Evolutionary conservation across 2,888 invertebrate species (phyloP).

Genomic region (Melangyna quadrimaculata): DNA sequence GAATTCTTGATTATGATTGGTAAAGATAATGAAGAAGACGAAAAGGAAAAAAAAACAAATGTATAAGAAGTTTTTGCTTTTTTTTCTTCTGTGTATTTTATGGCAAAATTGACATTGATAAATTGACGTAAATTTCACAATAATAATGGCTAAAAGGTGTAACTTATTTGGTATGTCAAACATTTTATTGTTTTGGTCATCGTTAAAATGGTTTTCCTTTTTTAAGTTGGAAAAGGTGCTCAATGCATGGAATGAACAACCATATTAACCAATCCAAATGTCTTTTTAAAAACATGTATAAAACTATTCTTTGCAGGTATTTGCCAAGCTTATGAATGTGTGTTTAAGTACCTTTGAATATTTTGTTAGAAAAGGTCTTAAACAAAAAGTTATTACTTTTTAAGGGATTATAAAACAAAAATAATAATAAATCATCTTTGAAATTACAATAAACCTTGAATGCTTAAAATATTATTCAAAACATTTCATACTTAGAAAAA

Average conservation of each 20-base stretch:
- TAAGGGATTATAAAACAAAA: not conserved
- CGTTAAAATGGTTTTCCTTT: not conserved
- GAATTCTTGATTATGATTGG: slow-evolving; percentile 65
- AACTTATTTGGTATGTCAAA: not conserved
- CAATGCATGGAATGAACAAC: not conserved
- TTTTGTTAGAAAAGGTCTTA: not conserved
- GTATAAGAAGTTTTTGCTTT: not conserved
- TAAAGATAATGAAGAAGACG: slow-evolving; percentile 17
- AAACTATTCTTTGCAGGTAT: slow-evolving; percentile 2
- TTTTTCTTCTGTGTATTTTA: slow-evolving; percentile 12
- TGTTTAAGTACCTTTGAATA: not conserved
- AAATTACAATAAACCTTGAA: not conserved
- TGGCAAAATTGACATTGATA: slow-evolving; percentile 43
- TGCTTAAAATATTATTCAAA: not conserved
- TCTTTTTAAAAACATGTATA: not conserved
- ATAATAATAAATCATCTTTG: slow-evolving; percentile 37
- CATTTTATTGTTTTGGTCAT: not conserved
- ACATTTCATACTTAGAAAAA: not conserved
- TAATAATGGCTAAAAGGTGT: not conserved
- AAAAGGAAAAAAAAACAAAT: not conserved
- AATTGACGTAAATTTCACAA: slow-evolving; percentile 33
- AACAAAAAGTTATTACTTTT: not conserved
- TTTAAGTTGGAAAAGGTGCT: not conserved
- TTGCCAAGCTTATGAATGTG: not conserved
- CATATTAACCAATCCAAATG: not conserved